Evolutionary conservation across 2,113 vertebrate genomes (phyloP), one percentile per base, ranked within the genome.

Genomic region (Sula dactylatra): DNA sequence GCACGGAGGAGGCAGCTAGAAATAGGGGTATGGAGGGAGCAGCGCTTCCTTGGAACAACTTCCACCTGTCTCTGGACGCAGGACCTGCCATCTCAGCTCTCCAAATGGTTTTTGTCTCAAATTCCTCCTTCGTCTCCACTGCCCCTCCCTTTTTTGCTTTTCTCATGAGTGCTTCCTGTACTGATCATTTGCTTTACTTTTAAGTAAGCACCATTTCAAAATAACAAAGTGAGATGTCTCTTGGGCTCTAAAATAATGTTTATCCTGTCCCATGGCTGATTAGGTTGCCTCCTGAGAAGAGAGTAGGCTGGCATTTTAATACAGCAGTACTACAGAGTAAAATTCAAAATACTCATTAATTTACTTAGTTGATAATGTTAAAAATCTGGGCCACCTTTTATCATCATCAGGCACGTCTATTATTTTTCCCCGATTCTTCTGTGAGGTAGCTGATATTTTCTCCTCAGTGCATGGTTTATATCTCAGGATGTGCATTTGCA

Each of bases 391-490:
- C 14, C 11, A 56, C 4, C 2, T 4, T 47, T 92, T 88, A 73
- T 86, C 42, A 6, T 32, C 34, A 24, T 45, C 24, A 18, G 16
- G 10, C 11, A 49, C 2, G 2, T 59, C 4, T 62, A 21, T n/a
- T 76, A 44, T 8, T 67, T 88, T 70, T 61, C 25, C 7, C 7
- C 7, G 74, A 5, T 80, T 62, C 7, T 61, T 88, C 55, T 52
- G 47, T 45, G 52, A 84, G 82, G 24, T 20, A 86, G 55, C 26
- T 91, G 93, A 87, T 59, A 64, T 50, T 94, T 94, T 94, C 24
- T 80, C 69, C 64, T 96, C 58, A 16, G 50, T 50, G 47, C 4
- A 3, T 45, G 27, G 19, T 38, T 81, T 83, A 55, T 44, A 18
- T 19, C 24, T 49, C 9, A 31, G 32, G 40, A 78, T 31, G 13